Base-by-base conservation (phyloP, 2,113 vertebrate species). In the Sterrhoptilus dennistouni region DNA sequence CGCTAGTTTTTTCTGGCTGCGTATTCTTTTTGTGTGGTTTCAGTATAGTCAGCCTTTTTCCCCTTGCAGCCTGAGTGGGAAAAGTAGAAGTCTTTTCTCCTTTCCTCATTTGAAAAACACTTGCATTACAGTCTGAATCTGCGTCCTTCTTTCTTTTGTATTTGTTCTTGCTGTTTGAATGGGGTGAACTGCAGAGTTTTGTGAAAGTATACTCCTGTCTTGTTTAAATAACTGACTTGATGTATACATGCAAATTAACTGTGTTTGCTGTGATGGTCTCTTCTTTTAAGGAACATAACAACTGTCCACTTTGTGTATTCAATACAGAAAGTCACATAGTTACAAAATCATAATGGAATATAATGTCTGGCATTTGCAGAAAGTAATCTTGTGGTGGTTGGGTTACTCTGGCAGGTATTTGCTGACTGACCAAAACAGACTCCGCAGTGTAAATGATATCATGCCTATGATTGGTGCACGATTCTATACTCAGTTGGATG, bases 401-500 rank as follows among this genome's bases (percentile, higher is more conserved):
- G 75, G 9, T 57, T 93, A 81, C 95, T 96, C 97, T 93, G 60
- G 52, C 97, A 99, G 99, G 96, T 99, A 99, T 97, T 98, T 99
- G 97, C 98, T 99, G 98, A 99, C 99, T 6, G 99, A 99, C 95
- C 99, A 99, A 98, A 99, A 99, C 94, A 98, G 99, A 80, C 98
- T 99, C 97, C 99, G 99, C 93, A 99, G 99, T 82, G 99, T 99
- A 93, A 99, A 99, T 92, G 99, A 99, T 98, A 99, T 99, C 84
- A 99, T 99, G 99, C 99, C 99, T 33, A 99, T 99, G 99, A 99
- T 99, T 61, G 99, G 99, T 96, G 99, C 99, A 63, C 98, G 99
- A 69, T 99, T 99, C 98, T 99, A 99, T 98, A 99, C 99, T 74
- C 99, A 99, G 54, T 97, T 99, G 96, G 99, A 99, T 96, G 99